phyloP scores from a whole-genome alignment of 2,797 vertebrate genomes.

The Neosilurus hyrtlii region DNA sequence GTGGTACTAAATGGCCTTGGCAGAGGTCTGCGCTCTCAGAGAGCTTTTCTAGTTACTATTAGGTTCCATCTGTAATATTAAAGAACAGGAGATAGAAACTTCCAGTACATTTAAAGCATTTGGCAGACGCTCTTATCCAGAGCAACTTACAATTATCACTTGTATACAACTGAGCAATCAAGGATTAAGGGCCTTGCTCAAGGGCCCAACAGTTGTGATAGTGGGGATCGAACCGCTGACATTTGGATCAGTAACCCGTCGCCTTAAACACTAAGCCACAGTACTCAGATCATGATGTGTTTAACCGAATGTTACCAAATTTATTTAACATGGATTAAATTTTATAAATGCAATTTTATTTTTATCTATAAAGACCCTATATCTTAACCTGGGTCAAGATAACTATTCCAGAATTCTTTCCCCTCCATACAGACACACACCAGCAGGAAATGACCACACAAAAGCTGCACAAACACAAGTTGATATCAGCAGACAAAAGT shows the following conservation, averaged over 20 bases:
- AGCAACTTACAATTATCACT: too few relatives aligned
- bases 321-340: neutral
- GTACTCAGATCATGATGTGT: neutral
- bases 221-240: too few relatives aligned
- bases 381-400: neutral
- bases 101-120: too few relatives aligned
- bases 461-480: slow-evolving; percentile 47
- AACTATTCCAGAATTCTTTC: slow-evolving; percentile 31
- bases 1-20: too few relatives aligned
- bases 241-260: too few relatives aligned
- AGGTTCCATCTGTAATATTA: neutral
- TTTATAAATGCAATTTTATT: neutral
- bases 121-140: too few relatives aligned
- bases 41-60: too few relatives aligned
- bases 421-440: slow-evolving; percentile 30
- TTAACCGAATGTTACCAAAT: neutral
- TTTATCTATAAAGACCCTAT: neutral
- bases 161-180: too few relatives aligned
- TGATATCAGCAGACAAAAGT: slow-evolving; percentile 14
- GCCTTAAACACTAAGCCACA: too few relatives aligned
- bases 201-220: too few relatives aligned
- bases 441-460: slow-evolving; percentile 58
- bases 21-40: too few relatives aligned
- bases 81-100: neutral
- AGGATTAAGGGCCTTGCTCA: too few relatives aligned